phyloP scores from a whole-genome alignment of 2,113 vertebrate genomes.

The Brienomyrus brachyistius region DNA sequence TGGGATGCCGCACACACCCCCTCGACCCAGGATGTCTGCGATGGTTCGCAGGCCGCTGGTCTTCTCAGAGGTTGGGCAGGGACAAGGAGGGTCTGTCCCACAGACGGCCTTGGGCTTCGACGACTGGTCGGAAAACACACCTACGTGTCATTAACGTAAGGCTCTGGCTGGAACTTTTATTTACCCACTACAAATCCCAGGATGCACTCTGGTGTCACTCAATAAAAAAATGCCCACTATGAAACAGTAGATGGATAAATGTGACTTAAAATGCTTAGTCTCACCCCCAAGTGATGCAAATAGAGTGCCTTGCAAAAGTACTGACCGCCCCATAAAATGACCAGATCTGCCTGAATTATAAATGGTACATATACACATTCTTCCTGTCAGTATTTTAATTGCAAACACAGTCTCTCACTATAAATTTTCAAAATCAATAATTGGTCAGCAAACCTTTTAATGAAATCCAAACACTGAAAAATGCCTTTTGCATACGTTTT shows the following conservation, averaged over 20 bases:
- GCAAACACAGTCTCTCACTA: not conserved
- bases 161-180: not conserved
- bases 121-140: constrained; percentile 5
- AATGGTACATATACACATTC: too few relatives aligned
- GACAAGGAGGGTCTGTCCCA: constrained; percentile 4
- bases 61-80: constrained; percentile 19
- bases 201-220: not conserved
- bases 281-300: not conserved
- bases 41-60: constrained; percentile 23
- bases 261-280: not conserved
- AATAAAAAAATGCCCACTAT: not conserved
- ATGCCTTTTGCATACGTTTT: not conserved
- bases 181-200: not conserved
- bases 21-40: constrained; percentile 7
- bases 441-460: not conserved
- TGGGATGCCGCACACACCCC: constrained; percentile 25
- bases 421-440: too few relatives aligned
- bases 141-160: not conserved
- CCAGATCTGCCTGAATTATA: not conserved
- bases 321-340: not conserved
- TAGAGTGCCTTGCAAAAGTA: not conserved
- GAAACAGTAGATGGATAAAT: not conserved
- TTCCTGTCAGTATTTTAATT: not conserved
- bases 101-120: not conserved
- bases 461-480: not conserved